Conservation (phyloP, 2,113 vertebrate species). For the Sylvia atricapilla region DNA sequence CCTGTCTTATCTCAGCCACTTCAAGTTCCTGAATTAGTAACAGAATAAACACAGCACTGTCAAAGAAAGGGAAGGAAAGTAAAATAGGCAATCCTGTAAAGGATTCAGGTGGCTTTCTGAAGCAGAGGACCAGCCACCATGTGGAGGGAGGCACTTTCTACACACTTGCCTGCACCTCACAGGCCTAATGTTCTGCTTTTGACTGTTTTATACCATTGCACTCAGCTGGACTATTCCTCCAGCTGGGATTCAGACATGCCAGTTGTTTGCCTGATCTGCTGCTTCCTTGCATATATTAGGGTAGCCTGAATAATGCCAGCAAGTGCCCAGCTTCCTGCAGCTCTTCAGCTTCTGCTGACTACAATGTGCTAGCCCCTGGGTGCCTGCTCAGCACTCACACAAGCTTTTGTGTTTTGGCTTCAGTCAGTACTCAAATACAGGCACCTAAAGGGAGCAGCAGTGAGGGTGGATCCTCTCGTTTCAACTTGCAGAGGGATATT, state of each 20-base stretch:
- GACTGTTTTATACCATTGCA: not conserved
- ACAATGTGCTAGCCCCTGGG: not conserved
- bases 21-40: constrained; percentile 1
- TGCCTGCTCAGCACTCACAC: not conserved
- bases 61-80: not conserved
- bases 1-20: not conserved
- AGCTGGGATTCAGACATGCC: not conserved
- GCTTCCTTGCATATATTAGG: not conserved
- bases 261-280: not conserved
- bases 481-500: not conserved
- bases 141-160: not conserved
- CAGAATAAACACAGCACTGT: not conserved
- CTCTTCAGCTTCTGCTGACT: not conserved
- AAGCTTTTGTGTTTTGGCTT: not conserved
- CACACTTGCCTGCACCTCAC: not conserved
- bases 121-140: not conserved
- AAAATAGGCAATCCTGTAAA: not conserved
- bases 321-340: not conserved
- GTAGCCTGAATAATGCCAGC: not conserved
- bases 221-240: not conserved
- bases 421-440: not conserved
- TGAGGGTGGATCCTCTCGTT: not conserved
- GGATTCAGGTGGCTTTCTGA: not conserved
- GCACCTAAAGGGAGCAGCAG: not conserved
- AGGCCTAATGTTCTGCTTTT: not conserved